Evolutionary conservation across 2,888 invertebrate genomes (phyloP).

Genomic region (Dynastes hyllus): DNA sequence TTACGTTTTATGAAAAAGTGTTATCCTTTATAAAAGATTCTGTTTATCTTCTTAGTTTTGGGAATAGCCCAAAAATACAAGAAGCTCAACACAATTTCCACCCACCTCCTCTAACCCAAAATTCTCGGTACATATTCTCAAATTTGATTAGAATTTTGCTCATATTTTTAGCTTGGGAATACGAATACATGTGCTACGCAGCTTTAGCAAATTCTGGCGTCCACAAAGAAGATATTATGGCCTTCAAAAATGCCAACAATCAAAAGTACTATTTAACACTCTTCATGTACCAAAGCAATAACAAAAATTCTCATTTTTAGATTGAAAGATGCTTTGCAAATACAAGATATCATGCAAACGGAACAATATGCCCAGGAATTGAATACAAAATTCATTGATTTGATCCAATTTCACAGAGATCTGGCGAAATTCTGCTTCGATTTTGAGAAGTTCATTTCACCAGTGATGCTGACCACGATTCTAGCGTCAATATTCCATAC

Average conservation of each 20-base stretch:
- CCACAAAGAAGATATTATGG: slow-evolving; percentile 37
- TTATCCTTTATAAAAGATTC: too few relatives aligned
- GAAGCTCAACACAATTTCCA: too few relatives aligned
- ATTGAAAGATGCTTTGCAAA: neutral
- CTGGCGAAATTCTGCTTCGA: slow-evolving; percentile 62
- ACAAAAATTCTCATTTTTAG: neutral
- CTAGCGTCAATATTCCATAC: slow-evolving; percentile 45
- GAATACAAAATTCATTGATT: slow-evolving; percentile 59
- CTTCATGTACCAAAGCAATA: neutral
- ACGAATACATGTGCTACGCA: slow-evolving; percentile 52
- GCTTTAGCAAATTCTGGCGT: slow-evolving; percentile 49
- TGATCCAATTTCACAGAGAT: slow-evolving; percentile 65
- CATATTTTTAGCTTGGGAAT: slow-evolving; percentile 50
- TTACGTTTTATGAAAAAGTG: too few relatives aligned
- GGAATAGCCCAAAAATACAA: too few relatives aligned
- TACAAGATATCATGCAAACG: slow-evolving; percentile 34
- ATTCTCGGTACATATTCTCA: too few relatives aligned
- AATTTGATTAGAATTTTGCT: too few relatives aligned
- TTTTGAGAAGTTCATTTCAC: slow-evolving; percentile 66
- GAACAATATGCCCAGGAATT: slow-evolving; percentile 52
- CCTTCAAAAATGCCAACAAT: slow-evolving; percentile 38
- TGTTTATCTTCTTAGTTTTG: too few relatives aligned
- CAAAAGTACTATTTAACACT: neutral
- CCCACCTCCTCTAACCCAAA: too few relatives aligned
- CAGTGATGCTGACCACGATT: slow-evolving; percentile 62